Conservation (phyloP, 2,797 vertebrate genomes). For the Sternotherus odoratus region DNA sequence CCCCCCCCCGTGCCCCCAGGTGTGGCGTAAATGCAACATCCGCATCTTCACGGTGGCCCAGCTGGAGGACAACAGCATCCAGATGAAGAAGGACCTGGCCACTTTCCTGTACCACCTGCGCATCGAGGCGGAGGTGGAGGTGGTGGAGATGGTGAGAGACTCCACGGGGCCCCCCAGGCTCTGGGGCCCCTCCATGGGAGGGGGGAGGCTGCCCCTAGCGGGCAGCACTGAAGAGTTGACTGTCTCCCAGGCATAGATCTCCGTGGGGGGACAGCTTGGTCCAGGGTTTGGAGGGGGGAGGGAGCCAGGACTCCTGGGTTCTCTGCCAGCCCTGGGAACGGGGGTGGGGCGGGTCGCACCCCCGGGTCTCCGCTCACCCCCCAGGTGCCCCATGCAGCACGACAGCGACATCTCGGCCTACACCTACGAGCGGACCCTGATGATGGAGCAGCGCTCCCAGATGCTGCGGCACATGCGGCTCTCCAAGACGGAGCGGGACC, state of each 20-base stretch:
- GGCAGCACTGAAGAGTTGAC: no score
- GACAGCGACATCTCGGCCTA: constrained; percentile 98
- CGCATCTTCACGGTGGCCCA: constrained; percentile 98
- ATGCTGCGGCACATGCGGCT: constrained; percentile 98
- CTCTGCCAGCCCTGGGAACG: no score
- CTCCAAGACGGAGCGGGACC: constrained; percentile 95
- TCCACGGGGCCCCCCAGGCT: background rate
- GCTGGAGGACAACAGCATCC: constrained; percentile 98
- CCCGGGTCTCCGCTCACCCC: background rate
- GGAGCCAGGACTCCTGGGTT: background rate
- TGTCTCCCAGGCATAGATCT: no score
- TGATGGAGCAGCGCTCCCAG: constrained; percentile 98
- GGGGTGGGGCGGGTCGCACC: background rate
- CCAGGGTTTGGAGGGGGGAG: background rate
- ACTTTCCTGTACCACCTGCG: constrained; percentile 97
- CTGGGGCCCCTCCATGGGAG: no score
- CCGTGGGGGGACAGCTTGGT: no score
- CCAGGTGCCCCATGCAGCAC: constrained; percentile 80
- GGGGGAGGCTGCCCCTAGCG: no score
- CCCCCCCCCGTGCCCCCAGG: constrained; percentile 76
- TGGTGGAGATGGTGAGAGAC: constrained; percentile 95
- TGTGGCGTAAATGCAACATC: constrained; percentile 99
- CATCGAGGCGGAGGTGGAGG: constrained; percentile 94
- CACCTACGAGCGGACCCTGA: constrained; percentile 96
- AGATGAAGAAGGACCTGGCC: constrained; percentile 98